Evolutionary conservation across 2,888 invertebrate species (phyloP), one percentile per base, ranked within the genome.

Genomic region (Cancer borealis): DNA sequence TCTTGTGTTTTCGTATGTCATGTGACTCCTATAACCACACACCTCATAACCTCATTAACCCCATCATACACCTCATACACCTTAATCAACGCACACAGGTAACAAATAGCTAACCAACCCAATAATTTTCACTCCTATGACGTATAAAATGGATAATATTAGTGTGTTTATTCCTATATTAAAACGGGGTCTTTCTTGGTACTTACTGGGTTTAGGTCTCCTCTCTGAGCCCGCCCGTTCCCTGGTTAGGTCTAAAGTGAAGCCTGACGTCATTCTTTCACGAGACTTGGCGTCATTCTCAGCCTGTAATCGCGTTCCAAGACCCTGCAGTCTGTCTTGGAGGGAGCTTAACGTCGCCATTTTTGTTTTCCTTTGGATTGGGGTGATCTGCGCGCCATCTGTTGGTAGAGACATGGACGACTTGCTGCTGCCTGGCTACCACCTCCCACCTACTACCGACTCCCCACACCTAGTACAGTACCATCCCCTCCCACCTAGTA

Each of bases 261-360:
- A 92, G 89, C 93, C 93, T 49, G 94, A 93, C 46, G 91, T 93
- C 90, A 95, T 94, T 90, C 95, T 95, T 30, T 95, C 95, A 89
- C 95, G 92, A 45, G 95, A 93, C 47, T 94, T 88, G 88, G 95
- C 87, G 49, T 95, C 95, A 95, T 95, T 95, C 94, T 95, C 95
- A 46, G 95, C 95, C 92, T 95, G 88, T 30, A 95, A 89, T 60
- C 95, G 91, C 30, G 93, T 94, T 66, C 95, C 95, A 84, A 95
- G 49, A 21, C 95, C 95, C 88, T 95, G 95, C 46, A 95, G 60
- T 88, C 95, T 95, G 89, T 95, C 95, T 89, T 95, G 95, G 49
- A 95, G 92, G 66, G 95, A 95, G 79, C 95, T 95, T 93, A 95
- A 93, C 89, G 95, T 95, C 95, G 95, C 95, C 95, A 95, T 95